Base-by-base conservation (phyloP, 1,140 invertebrate species). In the Drosophila repletoides region DNA sequence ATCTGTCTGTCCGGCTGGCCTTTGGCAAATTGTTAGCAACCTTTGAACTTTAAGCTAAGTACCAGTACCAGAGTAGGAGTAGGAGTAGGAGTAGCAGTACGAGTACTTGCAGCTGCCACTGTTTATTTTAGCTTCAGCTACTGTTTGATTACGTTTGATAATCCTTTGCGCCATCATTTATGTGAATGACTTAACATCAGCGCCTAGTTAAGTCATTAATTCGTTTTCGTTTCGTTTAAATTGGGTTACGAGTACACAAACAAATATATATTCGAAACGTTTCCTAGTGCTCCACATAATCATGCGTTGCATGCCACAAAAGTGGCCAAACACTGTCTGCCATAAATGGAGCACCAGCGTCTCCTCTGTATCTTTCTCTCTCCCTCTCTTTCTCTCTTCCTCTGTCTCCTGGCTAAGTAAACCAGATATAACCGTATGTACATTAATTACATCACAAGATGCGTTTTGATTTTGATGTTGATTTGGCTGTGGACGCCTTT, bases 251-350 rank as follows among this genome's bases (percentile, higher is more conserved):
- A 45, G 9, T 7, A 24, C 24, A 24, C 52, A 14, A 51, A 5
- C 34, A 6, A 12, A 26, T 12, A 2, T 24, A 26, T 14, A 34
- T 14, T 19, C 28, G 24, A 31, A 55, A 67, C 51, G 59, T 69
- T 76, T 79, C 72, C 72, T 79, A 65, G 71, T 88, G 83, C 79
- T 76, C 74, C 72, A 88, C 84, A 83, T 88, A 80, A 87, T 87
- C 46, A 66, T 77, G 67, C 55, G 69, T 69, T 60, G 72, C 60
- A 73, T 69, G 58, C 69, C 68, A 21, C 53, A 40, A 52, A 53
- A 60, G 52, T 70, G 52, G 52, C 45, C 59, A 28, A 22, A n/a
- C 36, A 49, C 22, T 79, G 79, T 60, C 73, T 84, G 80, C 80
- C 80, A 86, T 86, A 86, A 87, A 86, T 87, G 81, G 76, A 36